Base-by-base conservation (phyloP, 1,140 invertebrate genomes). In the Battus philenor region DNA sequence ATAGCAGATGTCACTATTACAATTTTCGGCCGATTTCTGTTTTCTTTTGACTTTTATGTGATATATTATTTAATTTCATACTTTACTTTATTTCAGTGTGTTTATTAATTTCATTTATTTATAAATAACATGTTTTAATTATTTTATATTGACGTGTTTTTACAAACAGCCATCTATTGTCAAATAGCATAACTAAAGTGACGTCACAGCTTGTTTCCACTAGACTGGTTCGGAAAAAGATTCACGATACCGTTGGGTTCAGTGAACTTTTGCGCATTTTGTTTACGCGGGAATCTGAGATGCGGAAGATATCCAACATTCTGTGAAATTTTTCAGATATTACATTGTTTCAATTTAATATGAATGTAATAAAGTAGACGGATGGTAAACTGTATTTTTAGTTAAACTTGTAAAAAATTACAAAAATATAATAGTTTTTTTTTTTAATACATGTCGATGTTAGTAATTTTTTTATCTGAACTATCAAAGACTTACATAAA, bases 241-340 rank as follows among this genome's bases (percentile, higher is more conserved):
- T 59, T 58, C 59, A 53, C 56, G 54, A 69, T 83, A 83, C 79
- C 79, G 79, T 83, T 83, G 79, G 65, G 76, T 73, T 80, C 65
- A 70, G 66, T 49, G 76, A 71, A 68, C 78, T 30, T 30, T 29
- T 48, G 11, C 33, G 59, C 49, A 55, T 70, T 78, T 80, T 77
- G 76, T 83, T 83, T 80, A 78, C 74, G 69, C 67, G 76, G 63
- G 56, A 75, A 69, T 45, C 38, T 24, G 43, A 52, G 38, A 57
- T 47, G 43, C 52, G 47, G 50, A 65, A 54, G 55, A 57, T 54
- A 50, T 36, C 36, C 33, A 31, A 41, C 52, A 46, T 58, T 60
- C 44, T 44, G 50, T 38, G 9, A 16, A 46, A 34, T 33, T 33
- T n/a, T 47, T 32, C 18, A 13, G 44, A 36, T 54, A 44, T 34